A percentile compares a stretch with the other conserved stretches of the same genome.
phyloP scores from a whole-genome alignment of 1,140 invertebrate species.

The Sinella curviseta region DNA sequence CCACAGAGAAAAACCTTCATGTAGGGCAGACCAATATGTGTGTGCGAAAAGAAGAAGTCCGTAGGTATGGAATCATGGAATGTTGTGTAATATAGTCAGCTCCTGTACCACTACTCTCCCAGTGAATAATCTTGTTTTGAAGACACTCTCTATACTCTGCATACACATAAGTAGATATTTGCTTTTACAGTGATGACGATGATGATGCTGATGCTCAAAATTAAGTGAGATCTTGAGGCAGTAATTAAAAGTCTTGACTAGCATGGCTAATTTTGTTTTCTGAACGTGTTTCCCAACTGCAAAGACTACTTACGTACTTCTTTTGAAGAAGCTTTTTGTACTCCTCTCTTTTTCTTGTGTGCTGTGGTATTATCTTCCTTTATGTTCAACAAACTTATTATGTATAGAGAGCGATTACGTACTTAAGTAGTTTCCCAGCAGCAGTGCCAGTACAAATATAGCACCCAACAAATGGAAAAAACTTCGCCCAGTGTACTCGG shows the following conservation, averaged over 20 bases:
- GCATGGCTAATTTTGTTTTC: constrained; percentile 21
- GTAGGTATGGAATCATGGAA: no score
- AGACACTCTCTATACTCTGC: no score
- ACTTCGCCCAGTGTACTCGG: neutral
- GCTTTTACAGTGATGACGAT: neutral
- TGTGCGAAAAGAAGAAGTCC: no score
- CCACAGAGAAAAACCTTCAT: neutral
- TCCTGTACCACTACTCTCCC: no score
- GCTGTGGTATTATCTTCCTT: neutral
- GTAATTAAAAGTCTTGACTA: constrained; percentile 25
- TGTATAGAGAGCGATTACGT: neutral
- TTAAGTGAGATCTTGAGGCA: constrained; percentile 24
- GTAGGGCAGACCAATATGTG: no score
- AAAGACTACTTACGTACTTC: neutral
- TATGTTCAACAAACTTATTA: neutral
- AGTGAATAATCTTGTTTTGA: no score
- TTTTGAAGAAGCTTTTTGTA: neutral
- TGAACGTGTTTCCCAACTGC: constrained; percentile 7
- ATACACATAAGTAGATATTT: neutral
- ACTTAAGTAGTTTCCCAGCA: no score
- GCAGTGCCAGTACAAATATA: no score
- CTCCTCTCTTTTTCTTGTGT: neutral
- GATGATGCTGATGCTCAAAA: neutral
- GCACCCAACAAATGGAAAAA: no score
- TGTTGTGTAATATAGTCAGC: no score